Conservation (phyloP, 2,797 vertebrate genomes). For the Platyrinchus mystaceus region DNA sequence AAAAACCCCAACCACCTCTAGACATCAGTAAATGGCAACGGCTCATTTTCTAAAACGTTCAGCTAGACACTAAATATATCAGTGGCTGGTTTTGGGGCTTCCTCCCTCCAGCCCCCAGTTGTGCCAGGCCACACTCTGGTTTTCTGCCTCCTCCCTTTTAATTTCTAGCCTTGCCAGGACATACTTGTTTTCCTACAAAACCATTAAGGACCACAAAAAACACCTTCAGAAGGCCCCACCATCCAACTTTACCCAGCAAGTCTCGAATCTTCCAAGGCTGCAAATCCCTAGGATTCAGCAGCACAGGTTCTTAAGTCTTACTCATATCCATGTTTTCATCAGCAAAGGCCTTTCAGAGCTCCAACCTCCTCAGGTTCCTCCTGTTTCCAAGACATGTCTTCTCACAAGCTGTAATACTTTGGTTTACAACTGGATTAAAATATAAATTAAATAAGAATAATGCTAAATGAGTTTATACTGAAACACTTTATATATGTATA, state of each 20-base stretch:
- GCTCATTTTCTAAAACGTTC: not conserved
- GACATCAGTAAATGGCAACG: not conserved
- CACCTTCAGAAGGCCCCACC: not conserved
- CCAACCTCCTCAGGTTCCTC: not conserved
- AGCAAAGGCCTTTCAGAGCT: not conserved
- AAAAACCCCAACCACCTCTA: not conserved
- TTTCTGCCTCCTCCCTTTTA: not conserved
- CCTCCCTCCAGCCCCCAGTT: not conserved
- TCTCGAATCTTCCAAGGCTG: not conserved
- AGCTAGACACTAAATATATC: not conserved
- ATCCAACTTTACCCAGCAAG: not conserved
- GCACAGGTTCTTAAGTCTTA: not conserved
- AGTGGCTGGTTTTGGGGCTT: not conserved
- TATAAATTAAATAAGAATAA: constrained; percentile 64
- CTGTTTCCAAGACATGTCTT: not conserved
- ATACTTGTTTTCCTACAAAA: not conserved
- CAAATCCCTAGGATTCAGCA: not conserved
- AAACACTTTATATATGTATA: constrained; percentile 31
- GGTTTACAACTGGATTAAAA: constrained; percentile 64
- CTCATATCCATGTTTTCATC: rapidly evolving
- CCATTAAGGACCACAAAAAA: not conserved
- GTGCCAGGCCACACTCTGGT: not conserved
- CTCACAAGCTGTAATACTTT: constrained; percentile 60
- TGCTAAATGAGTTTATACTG: constrained; percentile 51
- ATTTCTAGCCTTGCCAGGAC: not conserved